A percentile compares a stretch with the other conserved stretches of the same genome.
These are phyloP conservation scores for Calidris pygmaea DNA, from an alignment of 2,113 vertebrate species.

Conservation along the genomic window DNA sequence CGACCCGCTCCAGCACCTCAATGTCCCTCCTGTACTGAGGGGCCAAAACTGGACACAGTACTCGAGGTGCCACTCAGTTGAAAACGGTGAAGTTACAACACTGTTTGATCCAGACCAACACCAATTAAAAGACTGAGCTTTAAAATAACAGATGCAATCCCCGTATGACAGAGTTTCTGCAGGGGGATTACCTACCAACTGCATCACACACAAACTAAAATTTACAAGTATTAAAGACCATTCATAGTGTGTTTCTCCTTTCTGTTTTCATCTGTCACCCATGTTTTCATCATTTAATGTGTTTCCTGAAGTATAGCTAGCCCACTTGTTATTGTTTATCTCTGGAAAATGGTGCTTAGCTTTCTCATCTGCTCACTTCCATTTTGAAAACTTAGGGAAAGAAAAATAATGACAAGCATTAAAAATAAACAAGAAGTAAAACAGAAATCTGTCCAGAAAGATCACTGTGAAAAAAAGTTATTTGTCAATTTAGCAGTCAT, in stretches of 20 bases:
- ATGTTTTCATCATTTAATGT: not conserved
- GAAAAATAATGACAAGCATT: not conserved
- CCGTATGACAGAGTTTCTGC: not conserved
- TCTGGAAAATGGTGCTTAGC: not conserved
- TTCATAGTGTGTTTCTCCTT: not conserved
- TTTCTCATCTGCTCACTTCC: constrained; percentile 2
- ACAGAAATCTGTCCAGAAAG: not conserved
- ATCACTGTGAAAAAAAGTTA: constrained; percentile 9
- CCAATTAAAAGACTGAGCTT: not conserved
- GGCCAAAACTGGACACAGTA: not conserved
- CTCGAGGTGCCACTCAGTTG: not conserved
- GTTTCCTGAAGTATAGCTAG: not conserved
- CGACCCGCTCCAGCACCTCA: rapidly evolving
- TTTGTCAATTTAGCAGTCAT: constrained; percentile 23
- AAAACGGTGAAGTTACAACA: not conserved
- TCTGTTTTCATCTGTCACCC: not conserved
- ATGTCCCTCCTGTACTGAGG: rapidly evolving
- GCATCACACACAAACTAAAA: not conserved
- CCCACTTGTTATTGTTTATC: not conserved
- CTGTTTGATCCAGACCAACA: not conserved
- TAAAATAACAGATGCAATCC: not conserved
- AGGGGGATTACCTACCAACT: not conserved
- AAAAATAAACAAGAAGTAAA: constrained; percentile 3
- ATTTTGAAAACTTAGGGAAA: not conserved
- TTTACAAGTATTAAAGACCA: not conserved